Conservation (phyloP, 2,888 invertebrate species). For the Aspidapion aeneum region DNA sequence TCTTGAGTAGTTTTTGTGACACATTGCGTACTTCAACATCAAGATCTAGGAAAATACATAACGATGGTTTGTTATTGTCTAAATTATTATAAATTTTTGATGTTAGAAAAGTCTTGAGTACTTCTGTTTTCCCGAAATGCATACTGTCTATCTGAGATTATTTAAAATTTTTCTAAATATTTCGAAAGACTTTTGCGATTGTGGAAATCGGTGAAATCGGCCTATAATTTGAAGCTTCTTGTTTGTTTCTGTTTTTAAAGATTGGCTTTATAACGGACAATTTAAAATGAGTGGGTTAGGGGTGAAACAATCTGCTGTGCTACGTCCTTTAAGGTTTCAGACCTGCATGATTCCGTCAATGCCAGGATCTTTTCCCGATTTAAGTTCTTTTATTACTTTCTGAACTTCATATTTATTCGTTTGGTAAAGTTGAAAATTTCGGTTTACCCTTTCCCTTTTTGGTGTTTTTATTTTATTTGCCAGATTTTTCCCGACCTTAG, state of each 20-base stretch:
- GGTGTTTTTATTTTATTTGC: neutral
- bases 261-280: too few relatives aligned
- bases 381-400: too few relatives aligned
- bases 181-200: slow-evolving; percentile 12
- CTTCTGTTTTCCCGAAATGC: neutral
- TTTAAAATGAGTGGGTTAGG: neutral
- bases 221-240: slow-evolving; percentile 9
- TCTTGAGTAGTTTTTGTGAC: neutral
- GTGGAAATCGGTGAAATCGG: slow-evolving; percentile 4
- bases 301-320: neutral
- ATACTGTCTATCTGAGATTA: slow-evolving; percentile 1
- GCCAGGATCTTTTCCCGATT: neutral
- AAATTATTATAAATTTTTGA: slow-evolving; percentile 28
- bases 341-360: neutral
- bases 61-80: slow-evolving; percentile 1
- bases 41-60: slow-evolving; percentile 9
- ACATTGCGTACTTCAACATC: slow-evolving; percentile 2
- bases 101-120: neutral
- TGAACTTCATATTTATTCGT: too few relatives aligned
- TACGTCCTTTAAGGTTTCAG: neutral
- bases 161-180: neutral
- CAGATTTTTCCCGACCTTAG: neutral
- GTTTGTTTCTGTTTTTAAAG: slow-evolving; percentile 5
- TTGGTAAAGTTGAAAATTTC: too few relatives aligned
- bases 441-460: too few relatives aligned